A percentile compares a stretch with the other conserved stretches of the same genome.
Evolutionary conservation across 1,140 invertebrate genomes (phyloP).

Genomic region (Eumeta japonica): DNA sequence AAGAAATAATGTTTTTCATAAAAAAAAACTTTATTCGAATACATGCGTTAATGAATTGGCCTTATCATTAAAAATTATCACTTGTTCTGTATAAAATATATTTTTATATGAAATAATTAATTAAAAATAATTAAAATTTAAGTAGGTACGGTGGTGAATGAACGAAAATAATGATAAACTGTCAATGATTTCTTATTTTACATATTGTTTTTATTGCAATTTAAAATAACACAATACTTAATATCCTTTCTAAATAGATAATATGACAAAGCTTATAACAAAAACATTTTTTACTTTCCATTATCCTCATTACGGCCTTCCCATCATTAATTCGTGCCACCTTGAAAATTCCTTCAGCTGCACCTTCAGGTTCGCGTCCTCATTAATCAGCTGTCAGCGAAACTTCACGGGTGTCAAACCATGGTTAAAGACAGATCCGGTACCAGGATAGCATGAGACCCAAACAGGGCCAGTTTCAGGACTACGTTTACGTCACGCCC

Average conservation of each 20-base stretch:
- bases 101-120: background rate
- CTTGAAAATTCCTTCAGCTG: background rate
- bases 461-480: too few relatives aligned
- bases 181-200: too few relatives aligned
- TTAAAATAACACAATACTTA: conserved; percentile 1
- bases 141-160: background rate
- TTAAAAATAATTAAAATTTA: background rate
- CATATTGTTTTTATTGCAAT: background rate
- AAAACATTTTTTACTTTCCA: too few relatives aligned
- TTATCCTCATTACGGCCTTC: too few relatives aligned
- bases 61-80: background rate
- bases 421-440: conserved; percentile 37
- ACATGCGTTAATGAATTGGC: too few relatives aligned
- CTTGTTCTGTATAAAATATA: background rate
- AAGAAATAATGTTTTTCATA: too few relatives aligned
- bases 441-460: conserved; percentile 27
- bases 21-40: too few relatives aligned
- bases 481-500: conserved; percentile 1
- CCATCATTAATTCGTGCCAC: too few relatives aligned
- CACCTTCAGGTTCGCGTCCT: background rate
- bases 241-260: background rate
- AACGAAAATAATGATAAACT: too few relatives aligned
- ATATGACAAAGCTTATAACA: background rate
- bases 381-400: conserved; percentile 30
- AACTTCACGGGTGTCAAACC: conserved; percentile 41